These are phyloP conservation scores for Sebastes fasciatus DNA, from an alignment of 2,113 vertebrate genomes.

Conservation along the genomic window DNA sequence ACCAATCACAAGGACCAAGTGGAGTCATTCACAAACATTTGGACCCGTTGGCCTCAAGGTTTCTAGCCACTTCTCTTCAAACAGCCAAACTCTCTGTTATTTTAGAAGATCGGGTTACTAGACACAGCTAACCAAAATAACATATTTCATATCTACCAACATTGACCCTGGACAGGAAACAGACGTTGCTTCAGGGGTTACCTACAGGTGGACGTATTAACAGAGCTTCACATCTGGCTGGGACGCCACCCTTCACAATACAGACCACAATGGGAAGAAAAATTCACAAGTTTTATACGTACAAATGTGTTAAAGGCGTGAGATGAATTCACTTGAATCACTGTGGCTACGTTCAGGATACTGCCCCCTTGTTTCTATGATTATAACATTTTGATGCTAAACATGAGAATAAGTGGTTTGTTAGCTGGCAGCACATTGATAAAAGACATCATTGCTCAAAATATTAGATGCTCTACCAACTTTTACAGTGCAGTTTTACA, in stretches of 20 bases:
- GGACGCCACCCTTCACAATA: conserved; percentile 1
- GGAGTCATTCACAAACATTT: conserved; percentile 79
- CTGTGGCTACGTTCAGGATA: background rate
- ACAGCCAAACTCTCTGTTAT: conserved; percentile 71
- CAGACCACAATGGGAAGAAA: background rate
- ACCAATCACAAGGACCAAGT: conserved; percentile 65
- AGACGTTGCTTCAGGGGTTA: conserved; percentile 63
- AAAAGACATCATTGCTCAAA: background rate
- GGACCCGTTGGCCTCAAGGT: conserved; percentile 54
- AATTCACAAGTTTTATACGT: background rate
- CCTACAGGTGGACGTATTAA: conserved; percentile 62
- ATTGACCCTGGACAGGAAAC: conserved; percentile 79
- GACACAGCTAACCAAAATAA: conserved; percentile 81
- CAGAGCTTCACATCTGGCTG: conserved; percentile 56
- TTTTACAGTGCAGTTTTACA: background rate
- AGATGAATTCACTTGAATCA: background rate
- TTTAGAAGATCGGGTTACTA: conserved; percentile 80
- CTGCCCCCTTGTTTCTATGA: background rate
- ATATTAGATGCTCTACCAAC: background rate
- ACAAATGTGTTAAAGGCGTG: background rate
- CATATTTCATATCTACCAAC: conserved; percentile 82
- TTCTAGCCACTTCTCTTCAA: conserved; percentile 68
- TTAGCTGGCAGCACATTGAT: background rate
- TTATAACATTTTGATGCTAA: background rate
- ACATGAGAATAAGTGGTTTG: background rate